Evolutionary conservation across 2,797 vertebrate species (phyloP).

Genomic region (Cynopterus sphinx): DNA sequence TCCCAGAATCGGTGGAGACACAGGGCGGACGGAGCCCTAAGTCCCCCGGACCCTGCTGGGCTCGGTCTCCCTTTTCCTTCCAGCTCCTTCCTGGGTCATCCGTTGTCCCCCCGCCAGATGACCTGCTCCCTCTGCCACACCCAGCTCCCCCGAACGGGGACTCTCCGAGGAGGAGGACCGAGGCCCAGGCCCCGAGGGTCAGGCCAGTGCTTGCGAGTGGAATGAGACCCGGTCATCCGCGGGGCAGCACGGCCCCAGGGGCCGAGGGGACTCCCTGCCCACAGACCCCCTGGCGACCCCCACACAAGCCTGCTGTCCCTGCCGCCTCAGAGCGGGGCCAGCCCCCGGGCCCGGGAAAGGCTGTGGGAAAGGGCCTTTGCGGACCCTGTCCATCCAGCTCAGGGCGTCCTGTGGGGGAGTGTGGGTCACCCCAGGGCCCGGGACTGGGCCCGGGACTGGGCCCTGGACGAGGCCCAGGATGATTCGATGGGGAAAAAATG

Average conservation of each 20-base stretch:
- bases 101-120: neutral
- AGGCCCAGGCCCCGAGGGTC: neutral
- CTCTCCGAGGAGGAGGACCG: neutral
- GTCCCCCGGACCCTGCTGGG: neutral
- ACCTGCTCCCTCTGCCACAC: neutral
- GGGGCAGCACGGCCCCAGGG: neutral
- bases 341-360: neutral
- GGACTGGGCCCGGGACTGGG: constrained; percentile 56
- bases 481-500: constrained; percentile 84
- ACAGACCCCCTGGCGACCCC: neutral
- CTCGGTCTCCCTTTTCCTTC: neutral
- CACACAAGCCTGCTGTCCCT: accelerated
- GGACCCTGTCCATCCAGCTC: constrained; percentile 8
- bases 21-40: neutral
- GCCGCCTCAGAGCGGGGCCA: neutral
- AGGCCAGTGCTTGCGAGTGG: accelerated
- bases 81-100: neutral
- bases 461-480: constrained; percentile 78
- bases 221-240: neutral
- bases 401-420: constrained; percentile 51
- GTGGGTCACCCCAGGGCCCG: constrained; percentile 54
- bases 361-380: constrained; percentile 71
- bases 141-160: neutral
- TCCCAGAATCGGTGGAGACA: neutral
- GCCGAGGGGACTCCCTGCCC: neutral